Evolutionary conservation across 2,797 vertebrate genomes (phyloP).

Genomic region (Loris lydekkerianus): DNA sequence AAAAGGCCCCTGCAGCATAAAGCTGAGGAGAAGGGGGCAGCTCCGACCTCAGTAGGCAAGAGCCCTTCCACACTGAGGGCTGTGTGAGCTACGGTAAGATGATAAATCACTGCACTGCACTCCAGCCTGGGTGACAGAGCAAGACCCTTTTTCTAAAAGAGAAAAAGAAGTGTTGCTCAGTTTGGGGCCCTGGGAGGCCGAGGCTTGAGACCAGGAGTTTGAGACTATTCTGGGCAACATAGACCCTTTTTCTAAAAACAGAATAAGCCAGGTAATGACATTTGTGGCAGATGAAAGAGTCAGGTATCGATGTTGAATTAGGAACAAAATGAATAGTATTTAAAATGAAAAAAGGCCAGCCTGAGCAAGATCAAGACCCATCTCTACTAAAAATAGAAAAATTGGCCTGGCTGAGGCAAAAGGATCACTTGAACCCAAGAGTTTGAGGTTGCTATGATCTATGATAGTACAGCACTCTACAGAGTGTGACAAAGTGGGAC

Average conservation of each 20-base stretch:
- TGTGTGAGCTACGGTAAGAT: no score
- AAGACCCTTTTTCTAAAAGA: neutral
- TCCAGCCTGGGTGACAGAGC: neutral
- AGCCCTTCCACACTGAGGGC: neutral
- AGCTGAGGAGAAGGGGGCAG: no score
- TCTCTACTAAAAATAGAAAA: no score
- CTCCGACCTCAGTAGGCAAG: neutral
- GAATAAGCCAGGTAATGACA: neutral
- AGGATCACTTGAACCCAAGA: no score
- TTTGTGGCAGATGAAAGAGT: neutral
- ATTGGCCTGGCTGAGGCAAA: no score
- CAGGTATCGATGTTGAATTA: accelerated
- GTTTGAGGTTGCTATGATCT: no score
- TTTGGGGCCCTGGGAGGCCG: neutral
- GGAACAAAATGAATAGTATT: neutral
- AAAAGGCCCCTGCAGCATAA: neutral
- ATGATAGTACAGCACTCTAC: no score
- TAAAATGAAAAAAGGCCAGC: neutral
- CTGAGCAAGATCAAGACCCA: no score
- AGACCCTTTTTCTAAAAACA: neutral
- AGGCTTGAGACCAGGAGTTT: neutral
- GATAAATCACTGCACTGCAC: neutral
- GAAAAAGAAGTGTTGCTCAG: neutral
- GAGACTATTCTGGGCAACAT: neutral
- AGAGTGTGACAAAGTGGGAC: no score